Percentiles rank a stretch among this genome's conserved stretches.
These are phyloP conservation scores for Drosophila pseudoobscura DNA, from an alignment of 1,140 invertebrate species.

Conservation along the genomic window DNA sequence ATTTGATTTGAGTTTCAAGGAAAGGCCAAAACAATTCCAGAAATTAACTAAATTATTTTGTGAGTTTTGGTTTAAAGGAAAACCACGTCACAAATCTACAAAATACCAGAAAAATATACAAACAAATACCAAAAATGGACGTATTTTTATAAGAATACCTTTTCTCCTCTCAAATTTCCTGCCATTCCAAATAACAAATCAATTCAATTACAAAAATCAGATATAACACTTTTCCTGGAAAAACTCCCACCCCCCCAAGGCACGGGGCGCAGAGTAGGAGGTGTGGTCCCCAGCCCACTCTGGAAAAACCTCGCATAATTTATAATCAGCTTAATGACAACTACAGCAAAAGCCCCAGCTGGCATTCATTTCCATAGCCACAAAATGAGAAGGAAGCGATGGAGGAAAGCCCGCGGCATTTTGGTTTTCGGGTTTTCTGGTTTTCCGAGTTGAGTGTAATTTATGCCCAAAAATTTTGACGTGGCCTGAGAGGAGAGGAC, in stretches of 20 bases:
- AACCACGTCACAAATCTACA: too few species aligned
- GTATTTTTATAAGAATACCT: too few species aligned
- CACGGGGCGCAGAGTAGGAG: constrained; percentile 2
- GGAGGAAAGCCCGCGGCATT: constrained; percentile 64
- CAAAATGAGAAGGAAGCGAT: neutral
- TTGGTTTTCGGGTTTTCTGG: constrained; percentile 58
- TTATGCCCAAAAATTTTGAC: constrained; percentile 60
- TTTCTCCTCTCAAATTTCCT: neutral
- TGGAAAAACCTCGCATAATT: constrained; percentile 56
- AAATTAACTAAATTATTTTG: too few species aligned
- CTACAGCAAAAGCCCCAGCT: constrained; percentile 57
- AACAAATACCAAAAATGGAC: too few species aligned
- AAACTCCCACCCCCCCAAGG: constrained; percentile 4
- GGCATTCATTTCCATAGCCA: constrained; percentile 24
- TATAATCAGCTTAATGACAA: constrained; percentile 82
- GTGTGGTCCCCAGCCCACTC: neutral
- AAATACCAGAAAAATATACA: too few species aligned
- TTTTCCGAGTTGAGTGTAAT: constrained; percentile 47
- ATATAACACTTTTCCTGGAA: constrained; percentile 19
- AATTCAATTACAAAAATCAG: constrained; percentile 24
- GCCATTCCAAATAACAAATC: neutral
- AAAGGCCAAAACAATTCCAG: too few species aligned
- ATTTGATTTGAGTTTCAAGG: too few species aligned
- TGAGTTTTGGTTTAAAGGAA: too few species aligned
- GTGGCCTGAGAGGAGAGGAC: constrained; percentile 8